Evolutionary conservation across 2,797 vertebrate genomes (phyloP).

Genomic region (Melopsittacus undulatus): DNA sequence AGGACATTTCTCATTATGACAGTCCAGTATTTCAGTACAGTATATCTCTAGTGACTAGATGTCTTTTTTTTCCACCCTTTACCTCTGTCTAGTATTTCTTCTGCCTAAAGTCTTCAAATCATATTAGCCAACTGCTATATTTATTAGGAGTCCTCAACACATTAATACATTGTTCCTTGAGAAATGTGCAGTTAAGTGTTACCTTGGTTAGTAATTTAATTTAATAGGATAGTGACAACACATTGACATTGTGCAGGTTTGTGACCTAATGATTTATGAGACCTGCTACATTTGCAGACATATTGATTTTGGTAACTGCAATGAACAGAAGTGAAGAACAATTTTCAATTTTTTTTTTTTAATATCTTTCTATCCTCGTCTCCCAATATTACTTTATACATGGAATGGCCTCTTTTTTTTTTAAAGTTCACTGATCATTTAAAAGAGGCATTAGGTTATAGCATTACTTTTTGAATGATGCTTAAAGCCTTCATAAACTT

Average conservation of each 20-base stretch:
- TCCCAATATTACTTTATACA: background rate
- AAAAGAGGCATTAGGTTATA: background rate
- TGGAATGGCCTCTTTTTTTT: background rate
- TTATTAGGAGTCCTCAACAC: constrained; percentile 28
- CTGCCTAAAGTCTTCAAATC: constrained; percentile 8
- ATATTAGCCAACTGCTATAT: background rate
- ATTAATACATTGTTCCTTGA: constrained; percentile 41
- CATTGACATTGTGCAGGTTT: constrained; percentile 57
- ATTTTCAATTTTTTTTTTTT: background rate
- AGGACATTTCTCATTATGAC: background rate
- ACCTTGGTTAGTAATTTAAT: constrained; percentile 61
- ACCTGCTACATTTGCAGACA: constrained; percentile 52
- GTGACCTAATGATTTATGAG: constrained; percentile 68
- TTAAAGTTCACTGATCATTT: background rate
- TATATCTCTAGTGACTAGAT: background rate
- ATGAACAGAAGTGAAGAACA: background rate
- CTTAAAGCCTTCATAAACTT: background rate
- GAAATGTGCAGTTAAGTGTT: constrained; percentile 53
- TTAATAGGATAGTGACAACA: constrained; percentile 36
- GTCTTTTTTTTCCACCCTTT: background rate
- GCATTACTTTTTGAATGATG: background rate
- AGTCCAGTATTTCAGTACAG: background rate
- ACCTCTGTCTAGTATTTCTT: background rate
- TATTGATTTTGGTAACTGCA: constrained; percentile 55
- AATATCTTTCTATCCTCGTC: background rate